A percentile compares a stretch with the other conserved stretches of the same genome.
Conservation (phyloP, 2,797 vertebrate species). For the Pelochelys cantorii region DNA sequence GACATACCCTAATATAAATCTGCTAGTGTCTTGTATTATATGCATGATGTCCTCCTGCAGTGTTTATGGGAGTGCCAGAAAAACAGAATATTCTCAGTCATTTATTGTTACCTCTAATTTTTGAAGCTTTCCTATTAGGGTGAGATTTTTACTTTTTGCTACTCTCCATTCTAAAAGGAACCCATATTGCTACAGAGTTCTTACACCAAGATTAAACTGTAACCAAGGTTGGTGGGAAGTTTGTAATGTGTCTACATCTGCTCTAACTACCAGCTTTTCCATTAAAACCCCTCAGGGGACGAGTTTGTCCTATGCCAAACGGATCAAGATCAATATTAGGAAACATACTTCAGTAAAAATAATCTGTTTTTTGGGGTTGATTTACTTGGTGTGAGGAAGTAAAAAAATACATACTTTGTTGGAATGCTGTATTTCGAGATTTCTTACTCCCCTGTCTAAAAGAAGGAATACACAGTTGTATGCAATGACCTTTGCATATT, state of each 20-base stretch:
- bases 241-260: neutral
- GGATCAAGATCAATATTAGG: neutral
- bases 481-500: neutral
- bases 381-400: neutral
- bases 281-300: neutral
- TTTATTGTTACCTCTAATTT: neutral
- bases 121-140: neutral
- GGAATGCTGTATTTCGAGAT: neutral
- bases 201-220: neutral
- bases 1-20: neutral
- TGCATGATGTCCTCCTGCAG: neutral
- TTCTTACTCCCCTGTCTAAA: neutral
- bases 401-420: neutral
- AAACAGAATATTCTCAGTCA: neutral
- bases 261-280: neutral
- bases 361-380: neutral
- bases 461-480: neutral
- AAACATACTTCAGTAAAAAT: neutral
- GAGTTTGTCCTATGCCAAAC: neutral
- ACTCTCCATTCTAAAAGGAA: neutral
- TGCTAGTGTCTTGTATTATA: neutral
- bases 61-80: neutral
- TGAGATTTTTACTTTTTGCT: neutral
- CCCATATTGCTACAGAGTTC: neutral
- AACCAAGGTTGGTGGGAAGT: neutral